A percentile compares a stretch with the other conserved stretches of the same genome.
Evolutionary conservation across 2,113 vertebrate genomes (phyloP).

Genomic region (Salvelinus sp.): DNA sequence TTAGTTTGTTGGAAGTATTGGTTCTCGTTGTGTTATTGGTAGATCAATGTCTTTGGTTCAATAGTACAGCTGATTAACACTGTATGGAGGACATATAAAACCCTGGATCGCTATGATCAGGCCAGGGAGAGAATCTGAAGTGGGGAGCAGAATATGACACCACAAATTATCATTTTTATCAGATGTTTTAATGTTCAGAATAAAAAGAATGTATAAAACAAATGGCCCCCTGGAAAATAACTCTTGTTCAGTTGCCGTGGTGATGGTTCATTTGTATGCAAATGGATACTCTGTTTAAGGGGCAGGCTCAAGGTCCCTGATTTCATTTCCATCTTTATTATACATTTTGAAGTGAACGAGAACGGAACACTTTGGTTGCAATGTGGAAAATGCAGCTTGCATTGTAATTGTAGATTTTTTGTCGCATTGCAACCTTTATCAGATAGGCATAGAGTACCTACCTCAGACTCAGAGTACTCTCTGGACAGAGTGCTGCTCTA

Average conservation of each 20-base stretch:
- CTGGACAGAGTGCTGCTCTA: no score
- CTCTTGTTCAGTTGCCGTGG: constrained; percentile 58
- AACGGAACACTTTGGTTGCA: not conserved
- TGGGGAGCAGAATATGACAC: not conserved
- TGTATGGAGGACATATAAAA: not conserved
- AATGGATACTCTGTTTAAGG: constrained; percentile 27
- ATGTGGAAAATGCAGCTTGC: not conserved
- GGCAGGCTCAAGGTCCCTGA: not conserved
- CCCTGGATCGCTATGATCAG: no score
- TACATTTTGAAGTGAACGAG: not conserved
- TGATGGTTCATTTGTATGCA: constrained; percentile 53
- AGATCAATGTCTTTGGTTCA: not conserved
- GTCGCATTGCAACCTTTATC: not conserved
- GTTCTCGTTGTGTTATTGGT: not conserved
- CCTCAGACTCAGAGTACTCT: no score
- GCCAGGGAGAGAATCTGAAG: not conserved
- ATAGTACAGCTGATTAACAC: not conserved
- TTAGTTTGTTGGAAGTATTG: not conserved
- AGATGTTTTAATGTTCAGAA: not conserved
- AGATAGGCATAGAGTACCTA: not conserved
- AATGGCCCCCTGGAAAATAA: constrained; percentile 49
- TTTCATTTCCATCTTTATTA: not conserved
- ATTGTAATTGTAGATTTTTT: not conserved
- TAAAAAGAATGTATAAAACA: no score
- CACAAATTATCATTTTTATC: not conserved